Conservation (phyloP, 2,888 invertebrate species). For the Drosophila mayaguana region DNA sequence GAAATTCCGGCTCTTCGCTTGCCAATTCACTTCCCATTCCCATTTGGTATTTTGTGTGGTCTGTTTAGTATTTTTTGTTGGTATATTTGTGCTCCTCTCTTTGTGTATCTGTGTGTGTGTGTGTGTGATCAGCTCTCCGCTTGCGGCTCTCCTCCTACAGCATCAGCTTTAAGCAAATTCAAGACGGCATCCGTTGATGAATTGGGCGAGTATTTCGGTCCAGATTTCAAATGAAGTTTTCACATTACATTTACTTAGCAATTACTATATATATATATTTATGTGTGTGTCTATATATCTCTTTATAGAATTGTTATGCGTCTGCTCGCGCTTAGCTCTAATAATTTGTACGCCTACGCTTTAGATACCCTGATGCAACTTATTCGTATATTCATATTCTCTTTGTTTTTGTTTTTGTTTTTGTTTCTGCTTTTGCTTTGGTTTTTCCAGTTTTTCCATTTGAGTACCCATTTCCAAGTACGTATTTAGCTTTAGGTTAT, state of each 20-base stretch:
- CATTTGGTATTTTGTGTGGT: constrained; percentile 1
- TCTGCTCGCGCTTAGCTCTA: constrained; percentile 50
- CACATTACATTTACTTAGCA: constrained; percentile 21
- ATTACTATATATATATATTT: background rate
- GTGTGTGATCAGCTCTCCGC: background rate
- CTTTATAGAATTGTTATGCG: constrained; percentile 20
- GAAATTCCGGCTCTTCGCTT: constrained; percentile 41
- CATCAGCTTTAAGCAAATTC: constrained; percentile 39
- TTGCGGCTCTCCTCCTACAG: background rate
- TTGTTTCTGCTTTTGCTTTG: constrained; percentile 1
- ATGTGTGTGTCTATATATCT: background rate
- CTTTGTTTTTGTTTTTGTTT: background rate
- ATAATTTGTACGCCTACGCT: constrained; percentile 63
- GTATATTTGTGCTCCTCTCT: background rate
- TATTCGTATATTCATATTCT: constrained; percentile 19
- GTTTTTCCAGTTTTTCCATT: constrained; percentile 9
- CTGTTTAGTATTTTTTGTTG: background rate
- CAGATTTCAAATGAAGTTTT: constrained; percentile 60
- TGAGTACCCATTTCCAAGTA: constrained; percentile 24
- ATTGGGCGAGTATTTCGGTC: constrained; percentile 43
- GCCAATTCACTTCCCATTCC: constrained; percentile 2
- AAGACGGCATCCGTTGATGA: constrained; percentile 46
- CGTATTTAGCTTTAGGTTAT: constrained; percentile 27
- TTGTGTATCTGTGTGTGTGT: too few relatives aligned
- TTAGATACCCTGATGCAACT: constrained; percentile 72